Evolutionary conservation across 2,888 invertebrate species (phyloP).

Genomic region (Diaprepes abbreviatus): DNA sequence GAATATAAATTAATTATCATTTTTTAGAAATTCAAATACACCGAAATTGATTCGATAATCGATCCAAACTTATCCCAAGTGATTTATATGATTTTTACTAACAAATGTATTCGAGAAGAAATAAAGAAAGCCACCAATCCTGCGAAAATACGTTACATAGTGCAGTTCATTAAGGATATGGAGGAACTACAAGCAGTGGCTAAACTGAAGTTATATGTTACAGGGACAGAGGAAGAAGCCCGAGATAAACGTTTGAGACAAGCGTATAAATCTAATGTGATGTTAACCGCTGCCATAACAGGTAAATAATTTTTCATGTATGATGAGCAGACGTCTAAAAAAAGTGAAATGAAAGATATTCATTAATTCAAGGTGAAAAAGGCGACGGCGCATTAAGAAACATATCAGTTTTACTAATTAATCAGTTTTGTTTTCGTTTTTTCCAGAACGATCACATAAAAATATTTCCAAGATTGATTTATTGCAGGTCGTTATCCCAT

Average conservation of each 20-base stretch:
- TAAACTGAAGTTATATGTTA: slow-evolving; percentile 52
- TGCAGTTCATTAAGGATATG: slow-evolving; percentile 35
- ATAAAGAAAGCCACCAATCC: slow-evolving; percentile 26
- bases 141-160: slow-evolving; percentile 18
- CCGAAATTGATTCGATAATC: not conserved
- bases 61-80: slow-evolving; percentile 51
- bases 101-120: slow-evolving; percentile 50
- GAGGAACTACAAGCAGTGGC: slow-evolving; percentile 49
- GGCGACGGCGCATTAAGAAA: no score
- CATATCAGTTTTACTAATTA: no score
- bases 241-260: slow-evolving; percentile 54
- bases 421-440: no score
- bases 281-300: slow-evolving; percentile 50
- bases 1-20: not conserved
- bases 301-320: no score
- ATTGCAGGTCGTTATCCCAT: no score
- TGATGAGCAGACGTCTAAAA: no score
- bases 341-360: no score
- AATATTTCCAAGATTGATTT: no score
- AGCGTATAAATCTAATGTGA: slow-evolving; percentile 54
- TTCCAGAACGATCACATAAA: no score
- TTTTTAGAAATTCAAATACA: slow-evolving; percentile 10
- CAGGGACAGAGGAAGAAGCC: slow-evolving; percentile 54
- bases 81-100: slow-evolving; percentile 52
- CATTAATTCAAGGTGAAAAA: no score